Percentiles rank a stretch among this genome's conserved stretches.
Evolutionary conservation across 2,797 vertebrate genomes (phyloP).

Genomic region (Cottoperca gobio): DNA sequence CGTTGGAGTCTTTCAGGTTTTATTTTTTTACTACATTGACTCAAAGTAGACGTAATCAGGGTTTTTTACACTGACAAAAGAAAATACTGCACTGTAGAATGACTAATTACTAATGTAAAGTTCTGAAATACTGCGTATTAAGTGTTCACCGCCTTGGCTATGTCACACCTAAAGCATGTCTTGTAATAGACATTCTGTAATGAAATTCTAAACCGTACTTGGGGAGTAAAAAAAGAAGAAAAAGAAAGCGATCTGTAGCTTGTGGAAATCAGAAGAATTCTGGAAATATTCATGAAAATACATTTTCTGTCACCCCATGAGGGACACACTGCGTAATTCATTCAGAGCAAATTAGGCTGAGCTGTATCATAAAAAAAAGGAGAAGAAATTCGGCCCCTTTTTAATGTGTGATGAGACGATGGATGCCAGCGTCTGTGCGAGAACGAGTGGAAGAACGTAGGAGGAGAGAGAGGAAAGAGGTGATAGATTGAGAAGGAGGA

Average conservation of each 20-base stretch:
- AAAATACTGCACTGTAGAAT: neutral
- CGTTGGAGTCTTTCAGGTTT: neutral
- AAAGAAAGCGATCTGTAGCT: conserved; percentile 1
- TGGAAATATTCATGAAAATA: conserved; percentile 54
- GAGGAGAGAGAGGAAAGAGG: conserved; percentile 61
- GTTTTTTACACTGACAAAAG: neutral
- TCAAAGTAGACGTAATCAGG: neutral
- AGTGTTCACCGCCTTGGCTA: neutral
- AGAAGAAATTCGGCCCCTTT: conserved; percentile 45
- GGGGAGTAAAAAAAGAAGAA: neutral
- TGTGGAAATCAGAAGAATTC: conserved; percentile 32
- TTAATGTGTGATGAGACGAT: conserved; percentile 55
- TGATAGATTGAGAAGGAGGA: conserved; percentile 61
- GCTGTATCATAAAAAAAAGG: conserved; percentile 36
- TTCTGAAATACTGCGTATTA: neutral
- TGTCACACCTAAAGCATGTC: neutral
- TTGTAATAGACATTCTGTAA: conserved; percentile 10
- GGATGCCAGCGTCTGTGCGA: conserved; percentile 38
- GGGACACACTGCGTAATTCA: conserved; percentile 72
- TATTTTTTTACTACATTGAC: neutral
- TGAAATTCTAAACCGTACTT: conserved; percentile 4
- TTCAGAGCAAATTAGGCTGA: conserved; percentile 56
- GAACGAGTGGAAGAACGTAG: conserved; percentile 50
- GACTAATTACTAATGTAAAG: neutral
- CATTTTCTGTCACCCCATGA: conserved; percentile 39